These are phyloP conservation scores for Pseudolycoriella hygida DNA, from an alignment of 2,888 invertebrate species.

Conservation along the genomic window DNA sequence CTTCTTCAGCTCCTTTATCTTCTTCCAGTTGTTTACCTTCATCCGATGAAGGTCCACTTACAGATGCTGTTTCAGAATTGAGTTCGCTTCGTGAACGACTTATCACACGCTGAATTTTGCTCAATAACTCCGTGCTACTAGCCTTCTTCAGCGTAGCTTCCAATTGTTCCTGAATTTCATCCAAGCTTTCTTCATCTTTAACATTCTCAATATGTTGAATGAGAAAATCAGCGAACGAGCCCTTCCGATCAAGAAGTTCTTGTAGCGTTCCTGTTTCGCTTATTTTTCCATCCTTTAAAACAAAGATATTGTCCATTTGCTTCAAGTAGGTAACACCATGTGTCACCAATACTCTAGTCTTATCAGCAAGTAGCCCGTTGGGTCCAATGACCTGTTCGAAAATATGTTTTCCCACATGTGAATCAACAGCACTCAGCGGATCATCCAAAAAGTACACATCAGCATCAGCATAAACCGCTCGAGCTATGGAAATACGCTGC, in stretches of 20 bases:
- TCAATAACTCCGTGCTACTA: constrained; percentile 42
- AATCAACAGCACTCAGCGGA: constrained; percentile 89
- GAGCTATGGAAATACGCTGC: constrained; percentile 73
- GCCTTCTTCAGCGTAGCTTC: constrained; percentile 42
- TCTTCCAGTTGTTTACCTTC: constrained; percentile 17
- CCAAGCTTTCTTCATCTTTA: constrained; percentile 37
- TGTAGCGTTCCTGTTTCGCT: constrained; percentile 83
- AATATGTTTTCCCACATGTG: constrained; percentile 94
- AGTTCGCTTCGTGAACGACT: constrained; percentile 54
- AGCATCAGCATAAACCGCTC: constrained; percentile 76
- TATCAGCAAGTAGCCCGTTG: constrained; percentile 49
- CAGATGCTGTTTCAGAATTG: constrained; percentile 30
- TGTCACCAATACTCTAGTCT: constrained; percentile 85
- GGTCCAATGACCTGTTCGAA: constrained; percentile 81
- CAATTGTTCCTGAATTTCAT: constrained; percentile 58
- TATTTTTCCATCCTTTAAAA: constrained; percentile 71
- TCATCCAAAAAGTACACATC: constrained; percentile 91
- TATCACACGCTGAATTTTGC: constrained; percentile 43
- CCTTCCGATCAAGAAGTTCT: constrained; percentile 69
- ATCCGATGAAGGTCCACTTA: constrained; percentile 22
- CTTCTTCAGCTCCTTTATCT: constrained; percentile 71
- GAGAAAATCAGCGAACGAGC: constrained; percentile 70
- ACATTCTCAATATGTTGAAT: constrained; percentile 62
- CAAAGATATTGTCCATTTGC: constrained; percentile 77
- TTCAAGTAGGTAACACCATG: constrained; percentile 89